These are phyloP conservation scores for Standfussiana lucernea DNA, from an alignment of 2,888 invertebrate genomes.

Conservation along the genomic window DNA sequence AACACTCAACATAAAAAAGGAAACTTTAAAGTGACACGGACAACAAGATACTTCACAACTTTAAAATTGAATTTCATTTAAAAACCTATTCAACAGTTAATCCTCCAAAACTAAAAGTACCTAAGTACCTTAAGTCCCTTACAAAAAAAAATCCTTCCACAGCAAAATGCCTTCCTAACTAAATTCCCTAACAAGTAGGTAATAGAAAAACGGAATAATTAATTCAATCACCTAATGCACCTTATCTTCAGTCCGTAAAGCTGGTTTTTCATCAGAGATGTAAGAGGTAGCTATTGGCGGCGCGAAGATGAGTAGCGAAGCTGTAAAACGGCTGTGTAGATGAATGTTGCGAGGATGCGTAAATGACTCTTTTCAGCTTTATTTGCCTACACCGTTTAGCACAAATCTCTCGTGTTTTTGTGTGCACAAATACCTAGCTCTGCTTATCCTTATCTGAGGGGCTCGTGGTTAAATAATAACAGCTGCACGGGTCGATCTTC, in stretches of 20 bases:
- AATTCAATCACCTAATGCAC: slow-evolving; percentile 49
- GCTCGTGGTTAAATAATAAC: too few species aligned
- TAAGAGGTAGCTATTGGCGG: background rate
- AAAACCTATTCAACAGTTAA: background rate
- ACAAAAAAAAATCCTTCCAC: slow-evolving; percentile 7
- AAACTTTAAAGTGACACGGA: background rate
- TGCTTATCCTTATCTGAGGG: too few species aligned
- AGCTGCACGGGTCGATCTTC: too few species aligned
- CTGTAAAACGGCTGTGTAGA: background rate
- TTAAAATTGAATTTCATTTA: background rate
- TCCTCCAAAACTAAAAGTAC: background rate
- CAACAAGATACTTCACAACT: background rate
- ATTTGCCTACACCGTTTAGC: too few species aligned
- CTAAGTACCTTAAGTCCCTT: background rate
- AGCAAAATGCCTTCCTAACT: background rate
- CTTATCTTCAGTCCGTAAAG: slow-evolving; percentile 16
- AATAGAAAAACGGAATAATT: slow-evolving; percentile 48
- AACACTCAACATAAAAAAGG: background rate
- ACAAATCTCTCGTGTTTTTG: too few species aligned
- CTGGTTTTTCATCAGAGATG: background rate
- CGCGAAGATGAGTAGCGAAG: background rate
- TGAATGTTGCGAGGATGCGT: background rate
- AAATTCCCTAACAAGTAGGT: slow-evolving; percentile 18
- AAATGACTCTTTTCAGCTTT: background rate
- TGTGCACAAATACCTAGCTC: too few species aligned